Evolutionary conservation across 1,140 invertebrate genomes (phyloP), one percentile per base, ranked within the genome.

Genomic region (Drosophila ficusphila): DNA sequence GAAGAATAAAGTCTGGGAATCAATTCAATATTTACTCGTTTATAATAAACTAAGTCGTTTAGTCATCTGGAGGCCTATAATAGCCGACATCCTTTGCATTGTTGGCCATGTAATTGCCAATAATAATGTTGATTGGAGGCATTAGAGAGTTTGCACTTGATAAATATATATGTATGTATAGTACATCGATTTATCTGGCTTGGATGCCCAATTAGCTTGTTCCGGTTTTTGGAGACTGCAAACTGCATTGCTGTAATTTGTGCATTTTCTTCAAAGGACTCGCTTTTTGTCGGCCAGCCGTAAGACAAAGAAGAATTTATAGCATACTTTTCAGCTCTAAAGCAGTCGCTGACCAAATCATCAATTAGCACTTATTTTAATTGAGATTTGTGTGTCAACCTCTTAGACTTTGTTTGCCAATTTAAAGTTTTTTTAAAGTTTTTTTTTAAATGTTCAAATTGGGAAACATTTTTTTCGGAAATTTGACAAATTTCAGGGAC

Each of bases 101-200:
- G 29, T 12, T 36, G 41, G 48, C 41, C 41, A 25, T 65, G 27
- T 67, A 67, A 67, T 67, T 67, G 62, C 34, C 31, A 39, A 61
- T 42, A 68, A 68, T 68, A 51, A 42, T 67, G 61, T 29, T 68
- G 61, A 68, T 68, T 68, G 64, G 41, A 42, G 64, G 18, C 61
- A 68, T 68, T 68, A 68, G 44, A 52, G 21, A 67, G 64, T 67
- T 49, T 34, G 42, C 29, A 46, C 21, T 64, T 36, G 51, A 41
- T 41, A 53, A 53, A 29, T 29, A 53, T 9, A 36, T 8, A 12
- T 14, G 3, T 14, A 5, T 12, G 6, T 8, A 8, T 8, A 36
- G 9, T 11, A 21, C 19, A 7, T 12, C 8, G 61, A 39, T 23
- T 31, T 23, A 39, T 38, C 57, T 23, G 25, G 23, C 58, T 27